A percentile compares a stretch with the other conserved stretches of the same genome.
phyloP scores from a whole-genome alignment of 30 jellyfish, hydroid and myxozoan species.

The Nemopilema nomurai region DNA sequence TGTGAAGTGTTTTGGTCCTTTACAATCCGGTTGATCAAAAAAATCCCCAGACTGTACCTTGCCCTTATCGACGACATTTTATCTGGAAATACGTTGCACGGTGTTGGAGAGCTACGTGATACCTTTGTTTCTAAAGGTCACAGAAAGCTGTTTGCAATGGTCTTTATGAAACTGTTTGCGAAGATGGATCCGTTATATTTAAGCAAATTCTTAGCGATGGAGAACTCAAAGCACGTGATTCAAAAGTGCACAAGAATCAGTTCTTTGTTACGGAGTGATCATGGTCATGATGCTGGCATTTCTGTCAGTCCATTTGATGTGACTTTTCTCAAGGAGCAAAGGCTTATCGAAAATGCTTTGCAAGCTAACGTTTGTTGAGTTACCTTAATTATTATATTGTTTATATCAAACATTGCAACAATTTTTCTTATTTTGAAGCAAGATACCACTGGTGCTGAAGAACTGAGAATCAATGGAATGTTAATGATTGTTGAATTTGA shows the following conservation, averaged over 20 bases:
- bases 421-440: too few relatives aligned
- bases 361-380: too few relatives aligned
- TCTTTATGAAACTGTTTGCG: conserved; percentile 17
- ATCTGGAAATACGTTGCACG: neutral
- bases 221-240: neutral
- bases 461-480: neutral
- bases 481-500: too few relatives aligned
- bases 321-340: conserved; percentile 15
- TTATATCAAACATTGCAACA: neutral
- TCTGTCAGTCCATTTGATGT: conserved; percentile 24
- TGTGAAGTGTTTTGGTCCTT: neutral
- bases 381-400: neutral
- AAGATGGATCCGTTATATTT: conserved; percentile 46
- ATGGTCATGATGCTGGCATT: neutral
- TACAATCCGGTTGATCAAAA: conserved; percentile 10
- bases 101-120: conserved; percentile 18
- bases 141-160: conserved; percentile 13
- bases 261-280: neutral
- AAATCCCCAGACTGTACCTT: conserved; percentile 3
- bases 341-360: neutral
- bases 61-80: conserved; percentile 13
- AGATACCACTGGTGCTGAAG: neutral
- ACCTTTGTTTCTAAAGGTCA: neutral
- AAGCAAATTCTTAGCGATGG: conserved; percentile 5
- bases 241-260: neutral